phyloP scores from a whole-genome alignment of 2,888 invertebrate species.

The Callyntrura guangdongensis region DNA sequence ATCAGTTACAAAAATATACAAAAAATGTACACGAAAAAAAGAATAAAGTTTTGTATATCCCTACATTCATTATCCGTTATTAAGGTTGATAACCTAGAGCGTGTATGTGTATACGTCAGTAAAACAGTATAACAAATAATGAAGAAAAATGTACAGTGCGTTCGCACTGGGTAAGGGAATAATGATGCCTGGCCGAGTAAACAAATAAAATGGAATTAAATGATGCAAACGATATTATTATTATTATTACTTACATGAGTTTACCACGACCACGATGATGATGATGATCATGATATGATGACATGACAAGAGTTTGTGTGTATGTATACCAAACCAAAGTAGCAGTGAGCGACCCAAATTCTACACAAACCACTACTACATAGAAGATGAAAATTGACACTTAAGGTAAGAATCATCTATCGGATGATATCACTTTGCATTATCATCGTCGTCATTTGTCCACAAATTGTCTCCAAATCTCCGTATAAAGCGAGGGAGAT shows the following conservation, averaged over 20 bases:
- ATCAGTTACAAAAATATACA: slow-evolving; percentile 23
- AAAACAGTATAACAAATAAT: neutral
- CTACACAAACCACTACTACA: neutral
- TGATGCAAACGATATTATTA: slow-evolving; percentile 29
- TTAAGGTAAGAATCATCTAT: slow-evolving; percentile 23
- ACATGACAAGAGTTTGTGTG: neutral
- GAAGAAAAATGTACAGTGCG: neutral
- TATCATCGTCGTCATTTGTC: slow-evolving; percentile 52
- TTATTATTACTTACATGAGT: neutral
- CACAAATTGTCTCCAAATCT: slow-evolving; percentile 62
- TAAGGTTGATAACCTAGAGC: slow-evolving; percentile 18
- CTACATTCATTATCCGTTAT: slow-evolving; percentile 38
- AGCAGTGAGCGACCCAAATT: slow-evolving; percentile 56
- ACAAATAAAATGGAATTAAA: slow-evolving; percentile 43
- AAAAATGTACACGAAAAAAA: slow-evolving; percentile 11
- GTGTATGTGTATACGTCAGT: too few relatives aligned
- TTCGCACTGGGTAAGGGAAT: slow-evolving; percentile 36
- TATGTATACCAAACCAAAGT: neutral
- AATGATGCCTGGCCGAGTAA: neutral
- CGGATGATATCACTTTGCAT: slow-evolving; percentile 43
- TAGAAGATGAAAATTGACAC: slow-evolving; percentile 48
- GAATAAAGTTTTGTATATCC: slow-evolving; percentile 22
- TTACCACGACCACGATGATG: too few relatives aligned
- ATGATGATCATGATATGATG: too few relatives aligned
- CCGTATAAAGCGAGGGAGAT: slow-evolving; percentile 16